Base-by-base conservation (phyloP, 2,797 vertebrate species). In the Gymnoscopelus microlampas region DNA sequence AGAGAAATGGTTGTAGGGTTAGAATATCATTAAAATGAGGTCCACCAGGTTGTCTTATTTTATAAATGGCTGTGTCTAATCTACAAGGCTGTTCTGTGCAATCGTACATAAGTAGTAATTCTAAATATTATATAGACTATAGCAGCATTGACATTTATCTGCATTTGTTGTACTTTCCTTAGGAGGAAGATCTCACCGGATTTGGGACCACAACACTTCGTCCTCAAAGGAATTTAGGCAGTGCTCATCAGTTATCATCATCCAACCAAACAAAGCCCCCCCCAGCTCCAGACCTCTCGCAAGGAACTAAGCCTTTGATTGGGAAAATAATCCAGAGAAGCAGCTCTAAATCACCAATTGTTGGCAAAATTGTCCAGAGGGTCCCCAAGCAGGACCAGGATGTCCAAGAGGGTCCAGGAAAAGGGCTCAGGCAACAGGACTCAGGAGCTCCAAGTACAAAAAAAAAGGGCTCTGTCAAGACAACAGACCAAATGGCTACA, bases 111-210 rank as follows among this genome's bases (percentile, higher is more conserved):
- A 35, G 32, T 35, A 35, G 32, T 35, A 6, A 35, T 35, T 35
- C 32, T 35, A 35, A 35, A 35, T 35, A 35, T 35, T 35, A 35
- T 35, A 35, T 10, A 44, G 7, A 44, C 7, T 44, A 44, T 44
- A 44, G 39, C 39, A 44, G 39, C 39, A 35, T 35, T 44, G 9
- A 44, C 50, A 3, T 51, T n/a, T 51, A 13, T 15, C 12, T 15
- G 50, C 50, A 15, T 57, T 44, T 23, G 39, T 66, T 66, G 6
- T 7, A 19, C 5, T 63, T 68, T 77, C 57, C 77, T 8, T 76
- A 95, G 94, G 95, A 96, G 80, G 93, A 93, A 68, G 93, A 91
- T 69, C 96, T 96, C 84, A 83, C 85, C 82, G 96, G 96, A 85
- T 97, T 97, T 90, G 94, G 92, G 79, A 89, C 89, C 55, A 54